A percentile compares a stretch with the other conserved stretches of the same genome.
phyloP scores from a whole-genome alignment of 2,797 vertebrate genomes.

The Peromyscus eremicus region DNA sequence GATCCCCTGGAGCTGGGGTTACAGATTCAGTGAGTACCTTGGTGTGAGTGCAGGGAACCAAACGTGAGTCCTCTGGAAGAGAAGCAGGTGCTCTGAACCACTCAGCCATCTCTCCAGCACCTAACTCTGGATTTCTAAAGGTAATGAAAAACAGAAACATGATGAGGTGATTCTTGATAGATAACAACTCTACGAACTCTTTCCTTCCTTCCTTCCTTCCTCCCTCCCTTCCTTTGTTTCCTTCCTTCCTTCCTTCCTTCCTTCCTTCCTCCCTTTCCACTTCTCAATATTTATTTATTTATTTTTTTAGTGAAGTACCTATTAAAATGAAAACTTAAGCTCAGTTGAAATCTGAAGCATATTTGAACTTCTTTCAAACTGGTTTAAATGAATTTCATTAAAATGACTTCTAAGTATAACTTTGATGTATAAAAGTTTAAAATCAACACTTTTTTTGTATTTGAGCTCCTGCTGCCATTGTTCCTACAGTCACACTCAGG shows the following conservation, averaged over 20 bases:
- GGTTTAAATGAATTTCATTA: background rate
- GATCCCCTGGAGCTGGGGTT: background rate
- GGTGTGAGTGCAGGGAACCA: background rate
- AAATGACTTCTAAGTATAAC: background rate
- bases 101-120: background rate
- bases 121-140: background rate
- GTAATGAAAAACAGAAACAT: background rate
- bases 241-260: background rate
- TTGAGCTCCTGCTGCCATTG: background rate
- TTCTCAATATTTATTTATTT: background rate
- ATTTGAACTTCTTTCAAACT: background rate
- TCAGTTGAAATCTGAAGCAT: constrained; percentile 15
- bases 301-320: background rate
- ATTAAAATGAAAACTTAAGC: constrained; percentile 37
- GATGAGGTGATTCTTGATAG: background rate
- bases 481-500: background rate
- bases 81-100: too few relatives aligned
- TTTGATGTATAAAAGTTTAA: background rate
- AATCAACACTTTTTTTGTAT: background rate
- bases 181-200: background rate
- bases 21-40: background rate
- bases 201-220: background rate
- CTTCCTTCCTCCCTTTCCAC: background rate
- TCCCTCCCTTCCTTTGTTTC: background rate
- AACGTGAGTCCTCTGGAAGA: too few relatives aligned